These are phyloP conservation scores for Dascyllus trimaculatus DNA, from an alignment of 2,113 vertebrate genomes.

Conservation along the genomic window DNA sequence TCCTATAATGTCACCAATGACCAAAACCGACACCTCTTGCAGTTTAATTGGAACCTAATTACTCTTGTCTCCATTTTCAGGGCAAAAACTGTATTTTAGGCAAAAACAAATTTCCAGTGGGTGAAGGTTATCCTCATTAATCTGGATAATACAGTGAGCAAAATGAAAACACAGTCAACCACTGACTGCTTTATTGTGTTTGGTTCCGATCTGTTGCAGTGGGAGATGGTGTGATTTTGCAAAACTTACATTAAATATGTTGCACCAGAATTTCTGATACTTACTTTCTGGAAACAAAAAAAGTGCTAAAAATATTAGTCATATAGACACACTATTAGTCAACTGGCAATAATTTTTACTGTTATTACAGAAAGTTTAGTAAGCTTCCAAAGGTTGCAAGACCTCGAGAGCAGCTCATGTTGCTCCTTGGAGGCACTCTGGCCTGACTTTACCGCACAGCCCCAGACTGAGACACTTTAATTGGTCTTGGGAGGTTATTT, in stretches of 20 bases:
- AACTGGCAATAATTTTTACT: slow-evolving; percentile 17
- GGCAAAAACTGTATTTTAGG: slow-evolving; percentile 1
- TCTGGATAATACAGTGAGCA: slow-evolving; percentile 1
- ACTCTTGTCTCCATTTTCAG: neutral
- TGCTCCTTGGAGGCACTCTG: slow-evolving; percentile 24
- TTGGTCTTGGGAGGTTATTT: slow-evolving; percentile 61
- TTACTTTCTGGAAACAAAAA: neutral
- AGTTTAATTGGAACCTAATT: neutral
- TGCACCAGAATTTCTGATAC: no score
- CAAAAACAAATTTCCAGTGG: no score
- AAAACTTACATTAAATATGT: no score
- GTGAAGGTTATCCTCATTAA: slow-evolving; percentile 4
- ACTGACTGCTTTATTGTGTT: neutral
- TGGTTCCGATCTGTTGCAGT: no score
- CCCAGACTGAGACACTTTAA: slow-evolving; percentile 48
- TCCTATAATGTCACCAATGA: no score
- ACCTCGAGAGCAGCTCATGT: slow-evolving; percentile 38
- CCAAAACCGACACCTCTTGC: no score
- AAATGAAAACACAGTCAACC: neutral
- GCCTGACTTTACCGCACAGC: slow-evolving; percentile 22
- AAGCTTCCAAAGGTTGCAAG: slow-evolving; percentile 28
- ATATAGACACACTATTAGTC: neutral
- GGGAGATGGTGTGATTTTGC: no score
- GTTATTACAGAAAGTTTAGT: slow-evolving; percentile 17
- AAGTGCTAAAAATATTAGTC: neutral